phyloP scores from a whole-genome alignment of 2,797 vertebrate species.

The Synanceia verrucosa region DNA sequence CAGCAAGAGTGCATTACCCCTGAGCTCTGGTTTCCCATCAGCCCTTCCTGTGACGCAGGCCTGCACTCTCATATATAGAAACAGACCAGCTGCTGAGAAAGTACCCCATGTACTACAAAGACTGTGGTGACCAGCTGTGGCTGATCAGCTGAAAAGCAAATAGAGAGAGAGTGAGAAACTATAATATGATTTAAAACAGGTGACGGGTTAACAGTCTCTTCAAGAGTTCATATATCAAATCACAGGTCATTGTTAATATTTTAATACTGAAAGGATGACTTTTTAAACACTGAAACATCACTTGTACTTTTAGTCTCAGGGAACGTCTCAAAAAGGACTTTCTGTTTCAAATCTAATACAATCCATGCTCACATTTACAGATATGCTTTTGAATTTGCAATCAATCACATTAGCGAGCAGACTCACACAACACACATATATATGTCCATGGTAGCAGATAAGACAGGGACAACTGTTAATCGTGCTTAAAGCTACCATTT shows the following conservation, averaged over 20 bases:
- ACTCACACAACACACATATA: no score
- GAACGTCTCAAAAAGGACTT: not conserved
- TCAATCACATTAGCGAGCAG: not conserved
- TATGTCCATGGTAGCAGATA: not conserved
- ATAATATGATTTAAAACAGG: not conserved
- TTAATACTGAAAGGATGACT: not conserved
- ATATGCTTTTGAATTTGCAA: not conserved
- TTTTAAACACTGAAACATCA: no score
- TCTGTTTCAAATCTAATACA: not conserved
- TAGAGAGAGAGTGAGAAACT: not conserved
- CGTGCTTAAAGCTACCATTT: not conserved
- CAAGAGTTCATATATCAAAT: not conserved
- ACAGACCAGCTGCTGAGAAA: slow-evolving; percentile 68
- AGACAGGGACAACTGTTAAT: not conserved
- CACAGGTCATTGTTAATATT: not conserved
- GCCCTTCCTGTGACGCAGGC: slow-evolving; percentile 60
- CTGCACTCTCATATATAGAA: slow-evolving; percentile 71
- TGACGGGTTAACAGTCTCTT: not conserved
- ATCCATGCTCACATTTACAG: not conserved
- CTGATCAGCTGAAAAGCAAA: slow-evolving; percentile 46
- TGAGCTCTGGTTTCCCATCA: slow-evolving; percentile 62
- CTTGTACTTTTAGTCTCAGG: no score
- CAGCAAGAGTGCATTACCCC: slow-evolving; percentile 25
- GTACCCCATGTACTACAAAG: slow-evolving; percentile 52
- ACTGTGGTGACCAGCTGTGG: slow-evolving; percentile 63